Conservation (phyloP, 2,888 invertebrate species). For the Xestia sexstrigata region DNA sequence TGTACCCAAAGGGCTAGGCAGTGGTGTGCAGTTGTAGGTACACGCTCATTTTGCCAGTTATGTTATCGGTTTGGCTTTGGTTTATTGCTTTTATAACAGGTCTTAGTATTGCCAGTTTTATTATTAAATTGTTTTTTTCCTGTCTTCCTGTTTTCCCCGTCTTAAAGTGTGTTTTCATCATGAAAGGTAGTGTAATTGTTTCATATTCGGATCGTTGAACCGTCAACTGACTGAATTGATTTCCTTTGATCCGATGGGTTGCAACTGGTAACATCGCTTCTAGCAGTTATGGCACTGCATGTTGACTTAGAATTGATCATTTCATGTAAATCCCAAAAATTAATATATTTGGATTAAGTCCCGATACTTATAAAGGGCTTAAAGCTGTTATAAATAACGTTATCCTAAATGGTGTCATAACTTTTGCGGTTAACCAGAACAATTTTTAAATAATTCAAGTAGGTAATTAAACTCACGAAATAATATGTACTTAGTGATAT, state of each 20-base stretch:
- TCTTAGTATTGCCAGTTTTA: background rate
- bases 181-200: background rate
- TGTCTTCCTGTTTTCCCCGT: background rate
- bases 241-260: background rate
- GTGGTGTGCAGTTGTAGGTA: too few relatives aligned
- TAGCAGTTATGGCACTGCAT: background rate
- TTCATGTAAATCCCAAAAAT: background rate
- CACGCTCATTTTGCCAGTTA: background rate
- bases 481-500: conserved; percentile 1
- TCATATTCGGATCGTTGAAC: background rate
- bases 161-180: too few relatives aligned
- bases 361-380: background rate
- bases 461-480: conserved; percentile 3
- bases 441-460: background rate
- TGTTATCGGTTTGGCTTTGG: background rate
- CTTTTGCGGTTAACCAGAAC: too few relatives aligned
- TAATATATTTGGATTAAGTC: background rate
- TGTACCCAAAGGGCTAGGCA: too few relatives aligned
- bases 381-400: background rate
- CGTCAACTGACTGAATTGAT: background rate
- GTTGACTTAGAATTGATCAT: background rate
- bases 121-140: background rate
- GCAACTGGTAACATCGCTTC: background rate
- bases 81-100: background rate
- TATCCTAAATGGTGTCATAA: too few relatives aligned